Base-by-base conservation (phyloP, 2,888 invertebrate species). In the Poecilus cupreus region DNA sequence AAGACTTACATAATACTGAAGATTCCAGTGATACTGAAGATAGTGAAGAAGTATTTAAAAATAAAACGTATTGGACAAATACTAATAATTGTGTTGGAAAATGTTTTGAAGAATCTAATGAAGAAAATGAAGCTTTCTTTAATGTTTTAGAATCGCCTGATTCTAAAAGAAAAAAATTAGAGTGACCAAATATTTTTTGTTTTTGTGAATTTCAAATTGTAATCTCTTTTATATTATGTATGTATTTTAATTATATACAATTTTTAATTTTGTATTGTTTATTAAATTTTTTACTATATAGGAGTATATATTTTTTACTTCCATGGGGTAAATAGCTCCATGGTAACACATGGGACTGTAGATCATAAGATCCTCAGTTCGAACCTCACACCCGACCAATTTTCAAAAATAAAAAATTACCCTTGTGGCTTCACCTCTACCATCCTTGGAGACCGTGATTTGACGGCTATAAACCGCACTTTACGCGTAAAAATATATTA, bases 71-170 rank as follows among this genome's bases (percentile, higher is more conserved):
- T 76, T 82, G 46, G 83, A 82, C 13, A 13, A 20, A 60, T 11
- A 11, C 2, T 18, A n/a, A 51, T 79, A 32, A 26, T 32, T 13
- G 22, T 32, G 10, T 37, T n/a, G 13, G 8, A 0, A 39, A 57
- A 22, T 20, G 18, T 37, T 3, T 4, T n/a, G 60, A 46, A 24
- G 68, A 70, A 54, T 70, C n/a, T 13, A 0, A 64, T 26, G 20
- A 49, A 13, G 72, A 80, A 54, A 54, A 70, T 57, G 10, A 43
- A 18, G 72, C 39, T 24, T 54, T 72, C 11, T 80, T 80, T 4
- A 51, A 72, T 54, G 39, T 80, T 39, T 51, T 80, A 72, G 54
- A 80, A 39, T 80, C 80, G 24, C 80, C 80, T n/a, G 57, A 72
- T 43, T 60, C 39, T 10, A 68, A 68, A 68, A 11, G 37, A 37